Evolutionary conservation across 2,888 invertebrate genomes (phyloP).

Genomic region (Drosophila neoperkinsi): DNA sequence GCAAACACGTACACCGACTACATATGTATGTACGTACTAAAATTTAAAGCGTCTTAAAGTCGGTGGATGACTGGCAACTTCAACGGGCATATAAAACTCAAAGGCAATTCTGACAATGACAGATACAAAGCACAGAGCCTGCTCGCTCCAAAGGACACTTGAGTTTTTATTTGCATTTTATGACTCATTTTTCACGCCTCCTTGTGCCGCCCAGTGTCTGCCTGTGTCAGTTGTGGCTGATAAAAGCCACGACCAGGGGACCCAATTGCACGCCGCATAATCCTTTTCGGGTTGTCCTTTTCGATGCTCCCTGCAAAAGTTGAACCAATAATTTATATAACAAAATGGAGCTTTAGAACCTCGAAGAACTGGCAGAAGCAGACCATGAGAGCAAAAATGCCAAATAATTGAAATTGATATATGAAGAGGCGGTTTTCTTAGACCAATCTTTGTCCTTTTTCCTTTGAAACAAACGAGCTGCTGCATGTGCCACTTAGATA

Average conservation of each 20-base stretch:
- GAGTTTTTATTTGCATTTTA: constrained; percentile 80
- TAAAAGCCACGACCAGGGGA: constrained; percentile 63
- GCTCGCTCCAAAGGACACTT: constrained; percentile 62
- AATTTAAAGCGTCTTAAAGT: constrained; percentile 34
- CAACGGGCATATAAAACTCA: constrained; percentile 40
- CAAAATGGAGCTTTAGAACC: constrained; percentile 46
- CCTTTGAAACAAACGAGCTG: constrained; percentile 50
- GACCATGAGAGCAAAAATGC: constrained; percentile 32
- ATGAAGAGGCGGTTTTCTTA: constrained; percentile 61
- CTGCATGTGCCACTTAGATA: constrained; percentile 68
- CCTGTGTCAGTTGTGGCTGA: constrained; percentile 71
- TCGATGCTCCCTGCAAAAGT: constrained; percentile 36
- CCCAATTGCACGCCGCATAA: constrained; percentile 71
- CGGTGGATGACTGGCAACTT: constrained; percentile 22
- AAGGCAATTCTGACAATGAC: constrained; percentile 55
- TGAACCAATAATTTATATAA: constrained; percentile 75
- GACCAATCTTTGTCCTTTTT: constrained; percentile 48
- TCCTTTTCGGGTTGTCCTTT: constrained; percentile 77
- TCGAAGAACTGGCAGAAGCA: not conserved
- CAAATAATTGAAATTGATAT: constrained; percentile 81
- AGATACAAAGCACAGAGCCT: constrained; percentile 29
- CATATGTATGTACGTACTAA: constrained; percentile 9
- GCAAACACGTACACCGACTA: constrained; percentile 37
- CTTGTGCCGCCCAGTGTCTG: constrained; percentile 24
- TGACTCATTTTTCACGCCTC: constrained; percentile 80